Evolutionary conservation across 2,888 invertebrate species (phyloP), one percentile per base, ranked within the genome.

Genomic region (Diaprepes abbreviatus): DNA sequence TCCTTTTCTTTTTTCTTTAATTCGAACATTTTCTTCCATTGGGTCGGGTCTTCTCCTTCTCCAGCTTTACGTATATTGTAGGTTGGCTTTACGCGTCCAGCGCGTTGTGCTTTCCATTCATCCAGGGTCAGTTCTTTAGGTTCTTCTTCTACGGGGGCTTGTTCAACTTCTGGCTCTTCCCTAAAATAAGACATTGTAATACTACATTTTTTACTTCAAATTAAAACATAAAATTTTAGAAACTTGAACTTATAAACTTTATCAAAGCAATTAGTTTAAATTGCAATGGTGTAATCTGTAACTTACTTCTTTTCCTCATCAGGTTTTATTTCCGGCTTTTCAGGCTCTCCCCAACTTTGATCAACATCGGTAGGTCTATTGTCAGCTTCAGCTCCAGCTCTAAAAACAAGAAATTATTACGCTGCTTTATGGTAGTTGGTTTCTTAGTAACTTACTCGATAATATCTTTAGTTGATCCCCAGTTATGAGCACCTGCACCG

Each of bases 41-140:
- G 95, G 65, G 90, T 89, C 59, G 91, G 88, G 84, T 95, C 95
- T 81, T 95, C 96, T 43, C 97, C 97, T 85, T 97, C 97, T 24
- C 96, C 96, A 62, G 97, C 94, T 85, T 96, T 96, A 66, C 97
- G 92, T 80, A 96, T 85, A 84, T 97, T 97, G 85, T 92, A 97
- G 78, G 92, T 92, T 55, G 96, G 94, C 83, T 95, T 93, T 71
- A 89, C 89, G 77, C 95, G 91, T 80, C 89, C 89, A 80, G 91
- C 90, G 79, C 93, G 93, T 79, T 93, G 87, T 66, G 95, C 95
- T 85, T 95, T 95, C 91, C 95, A 97, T 88, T 97, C 97, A 82
- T 97, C 97, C 77, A 97, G 87, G 35, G 97, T 97, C 83, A 97
- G 88, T 86, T 93, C 94, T 79, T 93, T 92, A 55, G 92, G 90